Conservation (phyloP, 2,113 vertebrate species). For the Ceuthmochares aereus region DNA sequence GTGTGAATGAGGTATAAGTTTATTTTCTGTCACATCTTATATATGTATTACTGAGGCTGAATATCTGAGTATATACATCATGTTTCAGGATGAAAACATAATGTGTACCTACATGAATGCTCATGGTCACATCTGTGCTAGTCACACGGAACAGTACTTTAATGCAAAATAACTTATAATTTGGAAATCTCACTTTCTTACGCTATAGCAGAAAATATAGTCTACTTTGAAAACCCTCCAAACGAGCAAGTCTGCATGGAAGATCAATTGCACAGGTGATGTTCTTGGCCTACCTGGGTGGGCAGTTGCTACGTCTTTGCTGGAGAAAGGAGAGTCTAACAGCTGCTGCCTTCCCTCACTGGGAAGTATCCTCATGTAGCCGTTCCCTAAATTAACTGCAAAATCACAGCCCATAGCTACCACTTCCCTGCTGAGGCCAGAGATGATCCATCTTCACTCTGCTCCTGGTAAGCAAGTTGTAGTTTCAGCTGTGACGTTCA, state of each 20-base stretch:
- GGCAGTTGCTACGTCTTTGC: fast-evolving
- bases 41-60: background rate
- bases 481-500: background rate
- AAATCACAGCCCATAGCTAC: background rate
- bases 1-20: background rate
- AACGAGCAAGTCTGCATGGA: background rate
- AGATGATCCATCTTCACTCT: background rate
- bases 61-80: fast-evolving
- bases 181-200: background rate
- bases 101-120: fast-evolving
- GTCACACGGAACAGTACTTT: fast-evolving
- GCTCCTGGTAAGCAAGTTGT: background rate
- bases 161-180: background rate
- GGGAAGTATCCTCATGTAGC: background rate
- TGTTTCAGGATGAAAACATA: background rate
- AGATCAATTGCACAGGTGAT: fast-evolving
- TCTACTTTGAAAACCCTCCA: background rate
- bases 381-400: background rate
- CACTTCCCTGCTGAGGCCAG: background rate
- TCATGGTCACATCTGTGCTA: background rate
- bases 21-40: background rate
- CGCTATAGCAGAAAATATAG: background rate
- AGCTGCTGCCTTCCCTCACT: background rate
- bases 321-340: background rate
- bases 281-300: background rate